phyloP scores from a whole-genome alignment of 2,888 invertebrate species.

The Lasioglossum figueresi region DNA sequence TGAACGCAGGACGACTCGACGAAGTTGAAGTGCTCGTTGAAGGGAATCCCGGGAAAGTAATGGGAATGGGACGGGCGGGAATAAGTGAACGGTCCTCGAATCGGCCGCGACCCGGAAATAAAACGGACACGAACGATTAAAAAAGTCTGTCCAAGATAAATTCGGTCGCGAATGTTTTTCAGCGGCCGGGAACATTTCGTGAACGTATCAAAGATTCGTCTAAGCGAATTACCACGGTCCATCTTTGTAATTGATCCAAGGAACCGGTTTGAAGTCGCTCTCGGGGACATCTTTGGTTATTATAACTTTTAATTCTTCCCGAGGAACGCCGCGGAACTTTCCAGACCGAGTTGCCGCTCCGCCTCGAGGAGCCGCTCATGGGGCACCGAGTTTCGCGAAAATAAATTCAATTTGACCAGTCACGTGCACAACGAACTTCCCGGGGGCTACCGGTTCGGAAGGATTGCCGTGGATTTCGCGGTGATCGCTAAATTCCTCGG shows the following conservation, averaged over 20 bases:
- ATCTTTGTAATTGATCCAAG: background rate
- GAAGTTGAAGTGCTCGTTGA: background rate
- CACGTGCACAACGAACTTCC: background rate
- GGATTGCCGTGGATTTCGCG: background rate
- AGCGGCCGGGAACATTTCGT: constrained; percentile 5
- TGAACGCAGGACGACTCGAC: background rate
- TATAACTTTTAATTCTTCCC: constrained; percentile 24
- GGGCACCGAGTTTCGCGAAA: background rate
- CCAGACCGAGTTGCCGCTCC: background rate
- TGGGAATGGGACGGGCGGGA: no score
- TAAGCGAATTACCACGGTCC: background rate
- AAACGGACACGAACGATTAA: background rate
- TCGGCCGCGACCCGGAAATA: background rate
- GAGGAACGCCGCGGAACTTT: background rate
- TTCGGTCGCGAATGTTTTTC: constrained; percentile 24
- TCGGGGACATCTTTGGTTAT: background rate
- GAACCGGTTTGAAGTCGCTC: background rate
- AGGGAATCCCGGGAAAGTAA: background rate
- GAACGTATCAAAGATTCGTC: background rate
- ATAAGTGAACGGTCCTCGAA: background rate
- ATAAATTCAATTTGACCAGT: background rate
- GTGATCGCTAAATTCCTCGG: background rate
- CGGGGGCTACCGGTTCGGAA: background rate
- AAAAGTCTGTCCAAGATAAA: constrained; percentile 3
- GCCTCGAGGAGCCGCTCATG: background rate